These are phyloP conservation scores for Cydia splendana DNA, from an alignment of 1,140 invertebrate species.

Conservation along the genomic window DNA sequence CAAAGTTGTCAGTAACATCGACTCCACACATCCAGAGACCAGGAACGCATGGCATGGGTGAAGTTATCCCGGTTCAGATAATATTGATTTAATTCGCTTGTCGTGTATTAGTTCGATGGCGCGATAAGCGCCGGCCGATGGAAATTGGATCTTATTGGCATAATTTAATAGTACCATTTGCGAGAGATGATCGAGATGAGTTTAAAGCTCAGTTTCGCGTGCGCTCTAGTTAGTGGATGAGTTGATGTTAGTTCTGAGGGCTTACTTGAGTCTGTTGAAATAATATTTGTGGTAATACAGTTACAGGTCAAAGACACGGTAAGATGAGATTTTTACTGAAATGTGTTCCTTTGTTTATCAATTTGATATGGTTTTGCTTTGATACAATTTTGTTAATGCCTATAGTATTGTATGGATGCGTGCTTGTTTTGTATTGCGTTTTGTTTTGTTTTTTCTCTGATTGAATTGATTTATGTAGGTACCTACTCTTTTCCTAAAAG, in stretches of 20 bases:
- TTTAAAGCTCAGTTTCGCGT: conserved; percentile 16
- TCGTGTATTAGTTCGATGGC: conserved; percentile 49
- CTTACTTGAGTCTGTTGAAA: conserved; percentile 23
- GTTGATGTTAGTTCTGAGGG: neutral
- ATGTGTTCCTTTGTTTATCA: no score
- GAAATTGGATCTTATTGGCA: conserved; percentile 51
- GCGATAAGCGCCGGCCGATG: conserved; percentile 43
- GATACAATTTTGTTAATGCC: neutral
- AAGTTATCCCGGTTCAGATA: conserved; percentile 47
- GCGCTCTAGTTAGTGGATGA: conserved; percentile 16
- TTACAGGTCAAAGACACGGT: neutral
- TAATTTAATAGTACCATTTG: conserved; percentile 37
- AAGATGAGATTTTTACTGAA: neutral
- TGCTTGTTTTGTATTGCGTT: no score
- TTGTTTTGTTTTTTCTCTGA: no score
- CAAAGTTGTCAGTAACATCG: neutral
- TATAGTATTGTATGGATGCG: no score
- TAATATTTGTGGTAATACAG: conserved; percentile 20
- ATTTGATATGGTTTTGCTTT: neutral
- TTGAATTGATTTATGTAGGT: no score
- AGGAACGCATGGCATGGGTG: conserved; percentile 42
- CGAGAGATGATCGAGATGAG: conserved; percentile 8
- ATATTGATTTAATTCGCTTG: conserved; percentile 58
- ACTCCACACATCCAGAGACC: conserved; percentile 25
- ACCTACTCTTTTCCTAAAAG: no score